Evolutionary conservation across 2,113 vertebrate species (phyloP).

Genomic region (Antechinus flavipes): DNA sequence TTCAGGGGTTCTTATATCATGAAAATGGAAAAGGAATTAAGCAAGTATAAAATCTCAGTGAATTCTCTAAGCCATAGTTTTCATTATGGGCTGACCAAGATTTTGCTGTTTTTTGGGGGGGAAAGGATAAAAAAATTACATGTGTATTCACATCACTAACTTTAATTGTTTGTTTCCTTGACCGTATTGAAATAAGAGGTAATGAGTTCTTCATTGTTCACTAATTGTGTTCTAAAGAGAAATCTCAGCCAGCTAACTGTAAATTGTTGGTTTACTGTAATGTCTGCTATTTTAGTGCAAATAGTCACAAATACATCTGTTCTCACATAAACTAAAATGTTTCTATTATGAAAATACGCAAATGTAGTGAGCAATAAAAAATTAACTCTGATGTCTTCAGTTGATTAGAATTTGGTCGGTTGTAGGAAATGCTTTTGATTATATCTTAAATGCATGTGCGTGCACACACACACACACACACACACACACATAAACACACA

Average conservation of each 20-base stretch:
- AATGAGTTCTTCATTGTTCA: constrained; percentile 85
- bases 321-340: constrained; percentile 82
- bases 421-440: constrained; percentile 65
- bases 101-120: constrained; percentile 66
- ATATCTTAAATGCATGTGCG: constrained; percentile 3
- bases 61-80: neutral
- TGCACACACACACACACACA: neutral
- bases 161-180: constrained; percentile 83
- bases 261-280: constrained; percentile 83
- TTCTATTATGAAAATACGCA: constrained; percentile 84
- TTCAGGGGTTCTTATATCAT: neutral
- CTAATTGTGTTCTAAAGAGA: constrained; percentile 84
- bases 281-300: constrained; percentile 83
- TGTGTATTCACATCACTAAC: constrained; percentile 66
- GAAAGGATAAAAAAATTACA: constrained; percentile 42
- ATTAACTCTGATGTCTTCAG: constrained; percentile 74
- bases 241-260: constrained; percentile 82
- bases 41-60: neutral
- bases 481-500: neutral
- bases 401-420: constrained; percentile 75
- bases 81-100: constrained; percentile 49
- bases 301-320: constrained; percentile 87
- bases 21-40: neutral
- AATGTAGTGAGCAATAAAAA: constrained; percentile 79
- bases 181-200: constrained; percentile 82